phyloP scores from a whole-genome alignment of 1,140 invertebrate genomes.

The Chymomyza costata region DNA sequence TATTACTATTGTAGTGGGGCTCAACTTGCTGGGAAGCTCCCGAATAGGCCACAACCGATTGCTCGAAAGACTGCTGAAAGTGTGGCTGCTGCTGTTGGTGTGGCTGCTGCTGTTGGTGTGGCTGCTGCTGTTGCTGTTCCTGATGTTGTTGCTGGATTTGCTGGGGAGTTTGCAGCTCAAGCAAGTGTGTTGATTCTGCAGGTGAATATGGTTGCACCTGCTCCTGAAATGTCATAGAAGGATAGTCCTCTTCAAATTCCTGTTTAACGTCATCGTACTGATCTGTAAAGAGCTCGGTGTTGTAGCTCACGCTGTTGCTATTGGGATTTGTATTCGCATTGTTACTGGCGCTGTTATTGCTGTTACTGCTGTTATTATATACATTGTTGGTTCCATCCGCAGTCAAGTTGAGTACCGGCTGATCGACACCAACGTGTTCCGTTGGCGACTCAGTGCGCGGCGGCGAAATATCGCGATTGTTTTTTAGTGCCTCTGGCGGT shows the following conservation, averaged over 20 bases:
- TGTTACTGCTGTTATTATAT: conserved; percentile 32
- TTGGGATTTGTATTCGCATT: too few species aligned
- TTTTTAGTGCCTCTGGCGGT: conserved; percentile 53
- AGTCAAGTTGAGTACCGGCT: conserved; percentile 11
- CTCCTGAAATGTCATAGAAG: conserved; percentile 55
- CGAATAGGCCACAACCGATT: conserved; percentile 12
- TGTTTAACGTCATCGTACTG: conserved; percentile 63
- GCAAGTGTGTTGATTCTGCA: conserved; percentile 43
- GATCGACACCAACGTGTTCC: conserved; percentile 21
- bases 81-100: conserved; percentile 41
- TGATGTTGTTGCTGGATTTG: conserved; percentile 55
- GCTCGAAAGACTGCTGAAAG: conserved; percentile 29
- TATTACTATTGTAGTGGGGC: conserved; percentile 5
- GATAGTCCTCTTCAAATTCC: conserved; percentile 57
- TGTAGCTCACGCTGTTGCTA: conserved; percentile 42
- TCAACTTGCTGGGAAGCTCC: background rate
- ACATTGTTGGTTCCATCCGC: conserved; percentile 23
- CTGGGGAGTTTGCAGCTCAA: conserved; percentile 55
- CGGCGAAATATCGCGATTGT: conserved; percentile 61
- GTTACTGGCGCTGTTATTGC: conserved; percentile 17
- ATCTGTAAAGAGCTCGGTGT: conserved; percentile 62
- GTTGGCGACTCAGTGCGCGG: conserved; percentile 34
- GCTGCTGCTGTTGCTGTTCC: conserved; percentile 32
- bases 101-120: conserved; percentile 31
- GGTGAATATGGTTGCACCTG: conserved; percentile 60